Evolutionary conservation across 2,797 vertebrate species (phyloP), one percentile per base, ranked within the genome.

Genomic region (Brotula barbata): DNA sequence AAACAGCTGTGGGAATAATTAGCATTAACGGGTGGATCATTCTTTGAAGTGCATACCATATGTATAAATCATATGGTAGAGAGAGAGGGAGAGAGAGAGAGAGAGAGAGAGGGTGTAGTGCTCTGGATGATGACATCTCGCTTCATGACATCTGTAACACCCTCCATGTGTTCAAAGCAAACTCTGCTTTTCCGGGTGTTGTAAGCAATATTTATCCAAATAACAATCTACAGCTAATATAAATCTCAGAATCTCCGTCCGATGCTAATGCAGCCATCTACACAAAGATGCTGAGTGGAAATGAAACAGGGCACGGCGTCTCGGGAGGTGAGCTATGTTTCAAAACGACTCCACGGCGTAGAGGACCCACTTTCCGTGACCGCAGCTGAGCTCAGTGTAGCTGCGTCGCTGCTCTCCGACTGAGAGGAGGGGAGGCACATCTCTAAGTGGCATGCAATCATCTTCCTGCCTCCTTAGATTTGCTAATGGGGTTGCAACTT

Each of bases 181-280:
- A 55, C 51, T 43, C 39, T 50, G 40, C 60, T 58, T 58, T 33
- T 57, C 28, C 78, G 66, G 71, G 60, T 64, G 61, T 74, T 66
- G 39, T 58, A 19, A 46, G 50, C 41, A 75, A 75, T 75, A 64
- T 76, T 62, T 66, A 68, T 69, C 48, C 67, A 76, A 84, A 57
- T 20, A 58, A 63, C 65, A 52, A 83, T 78, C 64, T 70, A 36
- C 45, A 57, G 77, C 59, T 76, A 70, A 85, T 68, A 61, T 31
- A 68, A 64, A 28, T 33, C 31, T 33, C 34, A 11, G 54, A 66
- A 71, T 79, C 70, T 75, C 62, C 49, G 68, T 77, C 71, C 77
- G 64, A 78, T 68, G 58, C 69, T 71, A 80, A 82, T 61, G 31
- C 23, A 78, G 47, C 66, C 58, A 65, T 28, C 14, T 16, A 69